Evolutionary conservation across 2,797 vertebrate genomes (phyloP).

Genomic region (Falco biarmicus): DNA sequence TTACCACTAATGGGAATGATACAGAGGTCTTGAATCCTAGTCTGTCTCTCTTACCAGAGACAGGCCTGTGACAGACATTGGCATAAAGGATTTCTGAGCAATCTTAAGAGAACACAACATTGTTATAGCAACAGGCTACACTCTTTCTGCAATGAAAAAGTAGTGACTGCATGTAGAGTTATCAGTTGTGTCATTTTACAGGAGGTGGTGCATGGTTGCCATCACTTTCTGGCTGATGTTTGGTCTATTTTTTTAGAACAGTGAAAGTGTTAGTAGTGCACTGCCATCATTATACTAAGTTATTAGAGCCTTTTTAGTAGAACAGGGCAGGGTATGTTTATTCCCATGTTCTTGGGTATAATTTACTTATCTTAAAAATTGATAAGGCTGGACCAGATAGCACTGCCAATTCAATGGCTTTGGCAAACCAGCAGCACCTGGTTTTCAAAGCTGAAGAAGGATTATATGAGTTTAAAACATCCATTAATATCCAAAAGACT

Average conservation of each 20-base stretch:
- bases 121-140: background rate
- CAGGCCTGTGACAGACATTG: background rate
- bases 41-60: background rate
- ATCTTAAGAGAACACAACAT: background rate
- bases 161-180: background rate
- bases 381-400: background rate
- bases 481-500: background rate
- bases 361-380: background rate
- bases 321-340: background rate
- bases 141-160: background rate
- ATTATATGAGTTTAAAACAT: background rate
- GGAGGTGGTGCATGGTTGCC: background rate
- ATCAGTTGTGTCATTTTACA: background rate
- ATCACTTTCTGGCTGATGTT: background rate
- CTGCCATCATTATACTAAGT: background rate
- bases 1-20: background rate
- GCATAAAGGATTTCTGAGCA: background rate
- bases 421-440: background rate
- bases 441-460: background rate
- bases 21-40: background rate
- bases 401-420: background rate
- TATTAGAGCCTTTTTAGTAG: background rate
- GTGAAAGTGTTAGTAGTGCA: background rate
- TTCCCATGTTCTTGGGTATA: background rate
- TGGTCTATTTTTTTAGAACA: background rate